Base-by-base conservation (phyloP, 1,140 invertebrate species). In the Bombus sibiricus region DNA sequence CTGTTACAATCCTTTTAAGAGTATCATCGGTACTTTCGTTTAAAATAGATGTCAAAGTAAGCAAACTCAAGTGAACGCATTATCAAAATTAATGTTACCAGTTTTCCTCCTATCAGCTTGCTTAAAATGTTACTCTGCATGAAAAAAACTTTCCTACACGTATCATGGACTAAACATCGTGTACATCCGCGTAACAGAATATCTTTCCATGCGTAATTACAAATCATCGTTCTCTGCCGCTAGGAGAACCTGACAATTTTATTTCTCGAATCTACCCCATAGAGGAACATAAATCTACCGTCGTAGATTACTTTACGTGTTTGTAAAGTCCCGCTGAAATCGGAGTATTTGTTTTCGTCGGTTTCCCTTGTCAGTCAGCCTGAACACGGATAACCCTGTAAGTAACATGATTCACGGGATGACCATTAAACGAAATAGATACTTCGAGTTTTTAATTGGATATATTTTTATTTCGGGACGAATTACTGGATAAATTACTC, bases 401-500 rank as follows among this genome's bases (percentile, higher is more conserved):
- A 85, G 72, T 39, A 77, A 39, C 68, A 32, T 86, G 78, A 86
- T 85, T 90, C 62, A 85, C 71, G 72, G 39, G 37, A 22, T n/a
- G 32, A 12, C 8, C 37, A 34, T 75, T 86, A 81, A 81, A 87
- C 41, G 77, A 66, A 74, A 83, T 82, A 73, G 77, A 90, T 76
- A 83, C 64, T 83, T 68, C 15, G 47, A 84, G 59, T 85, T 89
- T 89, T 87, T 89, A 84, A 89, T 81, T 82, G 74, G 85, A 80
- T 72, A 76, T 73, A 85, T 86, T 90, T 90, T 85, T 75, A 85
- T 90, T 80, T 68, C 43, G 9, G 43, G n/a, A 79, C 47, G 72
- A 89, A 85, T 89, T 77, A 81, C 79, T 68, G 79, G 66, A 75
- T 69, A 77, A 79, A 89, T 89, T 83, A 87, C 88, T 87, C 78